These are phyloP conservation scores for Illadopsis cleaveri DNA, from an alignment of 2,113 vertebrate species.

Conservation along the genomic window DNA sequence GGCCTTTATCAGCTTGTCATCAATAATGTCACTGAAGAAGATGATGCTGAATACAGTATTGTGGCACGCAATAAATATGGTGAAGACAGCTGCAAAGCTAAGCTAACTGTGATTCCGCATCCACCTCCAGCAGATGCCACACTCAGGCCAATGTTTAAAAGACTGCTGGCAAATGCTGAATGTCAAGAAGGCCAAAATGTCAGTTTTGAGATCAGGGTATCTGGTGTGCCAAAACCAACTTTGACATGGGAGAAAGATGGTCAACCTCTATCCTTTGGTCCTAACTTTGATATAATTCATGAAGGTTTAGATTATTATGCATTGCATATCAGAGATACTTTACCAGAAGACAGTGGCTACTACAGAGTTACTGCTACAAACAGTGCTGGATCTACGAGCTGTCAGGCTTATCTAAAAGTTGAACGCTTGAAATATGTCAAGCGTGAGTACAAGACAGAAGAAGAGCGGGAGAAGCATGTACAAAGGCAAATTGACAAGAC, in stretches of 20 bases:
- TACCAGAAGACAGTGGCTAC: conserved; percentile 92
- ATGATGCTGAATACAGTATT: conserved; percentile 93
- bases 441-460: conserved; percentile 85
- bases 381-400: conserved; percentile 94
- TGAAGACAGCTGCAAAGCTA: conserved; percentile 96
- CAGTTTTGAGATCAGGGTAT: conserved; percentile 96
- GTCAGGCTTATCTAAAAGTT: conserved; percentile 92
- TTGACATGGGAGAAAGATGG: conserved; percentile 98
- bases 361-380: conserved; percentile 97
- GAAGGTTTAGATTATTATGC: conserved; percentile 97
- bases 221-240: conserved; percentile 84
- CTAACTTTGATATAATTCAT: conserved; percentile 92
- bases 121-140: conserved; percentile 90
- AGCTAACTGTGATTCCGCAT: conserved; percentile 86
- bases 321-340: conserved; percentile 90
- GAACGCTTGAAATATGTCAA: conserved; percentile 87
- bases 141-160: conserved; percentile 97
- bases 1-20: conserved; percentile 94
- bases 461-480: conserved; percentile 78
- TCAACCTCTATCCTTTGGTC: conserved; percentile 86
- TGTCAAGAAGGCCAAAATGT: conserved; percentile 92
- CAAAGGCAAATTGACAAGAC: conserved; percentile 90
- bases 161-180: conserved; percentile 93
- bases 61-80: conserved; percentile 92
- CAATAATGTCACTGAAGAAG: conserved; percentile 82